Percentiles rank a stretch among this genome's conserved stretches.
Conservation (phyloP, 2,113 vertebrate species). For the Cephalopterus ornatus region DNA sequence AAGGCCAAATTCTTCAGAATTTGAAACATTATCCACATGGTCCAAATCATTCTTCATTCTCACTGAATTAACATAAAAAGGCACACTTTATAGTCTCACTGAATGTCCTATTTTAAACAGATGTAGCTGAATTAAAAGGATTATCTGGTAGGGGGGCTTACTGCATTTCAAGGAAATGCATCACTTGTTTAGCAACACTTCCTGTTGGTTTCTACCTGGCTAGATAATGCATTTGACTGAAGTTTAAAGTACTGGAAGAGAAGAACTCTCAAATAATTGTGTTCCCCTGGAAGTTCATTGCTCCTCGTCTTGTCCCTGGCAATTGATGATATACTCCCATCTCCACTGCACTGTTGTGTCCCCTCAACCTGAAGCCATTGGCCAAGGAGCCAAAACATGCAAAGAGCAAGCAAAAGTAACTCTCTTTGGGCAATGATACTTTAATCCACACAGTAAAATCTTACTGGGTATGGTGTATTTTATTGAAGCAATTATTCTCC, state of each 20-base stretch:
- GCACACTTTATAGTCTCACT: background rate
- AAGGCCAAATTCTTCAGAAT: background rate
- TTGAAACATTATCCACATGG: background rate
- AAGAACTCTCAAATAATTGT: background rate
- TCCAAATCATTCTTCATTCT: background rate
- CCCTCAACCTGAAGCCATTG: background rate
- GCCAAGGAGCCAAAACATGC: background rate
- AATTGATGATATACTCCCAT: background rate
- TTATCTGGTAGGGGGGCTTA: background rate
- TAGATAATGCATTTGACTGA: background rate
- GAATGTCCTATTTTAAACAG: background rate
- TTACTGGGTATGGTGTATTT: background rate
- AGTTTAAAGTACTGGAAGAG: background rate
- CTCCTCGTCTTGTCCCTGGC: background rate
- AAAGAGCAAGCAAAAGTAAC: background rate
- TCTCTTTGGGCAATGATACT: background rate
- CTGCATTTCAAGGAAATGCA: background rate
- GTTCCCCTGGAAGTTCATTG: background rate
- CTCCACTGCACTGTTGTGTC: background rate
- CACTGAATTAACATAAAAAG: background rate
- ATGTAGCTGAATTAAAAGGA: background rate
- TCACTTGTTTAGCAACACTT: background rate
- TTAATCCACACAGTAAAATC: background rate
- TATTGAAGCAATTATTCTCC: background rate
- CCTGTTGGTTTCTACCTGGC: background rate